Conservation (phyloP, 2,888 invertebrate genomes). For the Oxyscelio sp. region DNA sequence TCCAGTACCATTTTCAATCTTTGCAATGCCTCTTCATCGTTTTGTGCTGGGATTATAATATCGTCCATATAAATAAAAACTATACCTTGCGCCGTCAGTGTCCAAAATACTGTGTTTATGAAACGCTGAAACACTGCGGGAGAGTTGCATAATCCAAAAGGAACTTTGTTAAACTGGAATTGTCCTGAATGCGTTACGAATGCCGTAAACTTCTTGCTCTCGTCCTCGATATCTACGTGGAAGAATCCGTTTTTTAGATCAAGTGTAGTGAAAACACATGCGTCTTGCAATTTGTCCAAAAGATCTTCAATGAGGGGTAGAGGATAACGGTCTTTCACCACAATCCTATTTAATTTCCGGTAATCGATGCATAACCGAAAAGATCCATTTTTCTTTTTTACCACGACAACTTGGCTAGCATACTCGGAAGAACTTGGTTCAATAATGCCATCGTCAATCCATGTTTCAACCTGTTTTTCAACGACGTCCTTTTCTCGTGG, state of each 20-base stretch:
- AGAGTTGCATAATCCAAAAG: constrained; percentile 54
- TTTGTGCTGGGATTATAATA: constrained; percentile 22
- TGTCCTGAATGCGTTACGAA: constrained; percentile 58
- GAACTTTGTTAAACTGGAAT: constrained; percentile 47
- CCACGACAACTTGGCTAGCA: constrained; percentile 41
- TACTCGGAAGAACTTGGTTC: constrained; percentile 53
- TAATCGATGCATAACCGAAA: constrained; percentile 51
- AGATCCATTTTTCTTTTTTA: constrained; percentile 59
- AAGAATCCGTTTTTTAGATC: constrained; percentile 40
- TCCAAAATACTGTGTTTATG: constrained; percentile 37
- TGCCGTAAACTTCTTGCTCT: constrained; percentile 46
- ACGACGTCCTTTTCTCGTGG: constrained; percentile 40
- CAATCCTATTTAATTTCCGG: constrained; percentile 28
- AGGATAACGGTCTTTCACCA: constrained; percentile 22
- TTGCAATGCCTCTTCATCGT: constrained; percentile 29
- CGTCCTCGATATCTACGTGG: constrained; percentile 32
- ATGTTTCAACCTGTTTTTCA: constrained; percentile 38
- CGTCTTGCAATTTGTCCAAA: constrained; percentile 29
- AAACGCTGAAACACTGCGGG: constrained; percentile 50
- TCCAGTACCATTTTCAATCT: constrained; percentile 60
- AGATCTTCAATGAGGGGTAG: constrained; percentile 38
- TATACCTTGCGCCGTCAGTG: not conserved
- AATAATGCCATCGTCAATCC: constrained; percentile 35
- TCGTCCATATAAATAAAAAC: constrained; percentile 49
- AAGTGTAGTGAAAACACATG: constrained; percentile 38